Percentiles rank a stretch among this genome's conserved stretches.
These are phyloP conservation scores for Adela reaumurella DNA, from an alignment of 2,888 invertebrate genomes.

Conservation along the genomic window DNA sequence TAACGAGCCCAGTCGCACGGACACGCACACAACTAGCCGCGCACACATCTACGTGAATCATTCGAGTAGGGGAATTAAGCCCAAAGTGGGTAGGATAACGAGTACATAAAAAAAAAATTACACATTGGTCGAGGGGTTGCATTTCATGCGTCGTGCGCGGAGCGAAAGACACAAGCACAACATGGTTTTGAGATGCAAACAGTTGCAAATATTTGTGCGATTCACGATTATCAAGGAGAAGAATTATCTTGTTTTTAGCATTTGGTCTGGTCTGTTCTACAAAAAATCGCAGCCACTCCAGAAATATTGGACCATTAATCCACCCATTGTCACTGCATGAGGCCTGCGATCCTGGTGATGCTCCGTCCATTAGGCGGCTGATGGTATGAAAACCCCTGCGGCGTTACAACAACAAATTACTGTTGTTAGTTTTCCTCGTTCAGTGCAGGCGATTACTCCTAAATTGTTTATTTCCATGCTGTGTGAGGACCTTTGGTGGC, in stretches of 20 bases:
- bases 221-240: background rate
- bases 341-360: conserved; percentile 2
- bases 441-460: conserved; percentile 4
- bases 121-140: too few relatives aligned
- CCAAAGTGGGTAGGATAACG: too few relatives aligned
- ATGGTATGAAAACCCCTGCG: conserved; percentile 7
- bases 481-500: conserved; percentile 9
- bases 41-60: too few relatives aligned
- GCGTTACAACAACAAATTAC: conserved; percentile 13
- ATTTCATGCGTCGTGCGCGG: conserved; percentile 19
- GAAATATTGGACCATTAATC: conserved; percentile 4
- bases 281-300: conserved; percentile 5
- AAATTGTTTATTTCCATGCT: conserved; percentile 6
- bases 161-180: conserved; percentile 18
- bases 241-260: background rate
- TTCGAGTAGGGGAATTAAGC: too few relatives aligned
- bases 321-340: conserved; percentile 1
- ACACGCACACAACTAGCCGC: too few relatives aligned
- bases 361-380: conserved; percentile 7
- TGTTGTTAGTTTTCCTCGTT: conserved; percentile 9
- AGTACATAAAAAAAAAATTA: too few relatives aligned
- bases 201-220: conserved; percentile 5
- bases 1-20: too few relatives aligned
- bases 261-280: background rate
- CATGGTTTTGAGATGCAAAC: conserved; percentile 4